Percentiles rank a stretch among this genome's conserved stretches.
Evolutionary conservation across 2,113 vertebrate genomes (phyloP).

Genomic region (Pipa parva): DNA sequence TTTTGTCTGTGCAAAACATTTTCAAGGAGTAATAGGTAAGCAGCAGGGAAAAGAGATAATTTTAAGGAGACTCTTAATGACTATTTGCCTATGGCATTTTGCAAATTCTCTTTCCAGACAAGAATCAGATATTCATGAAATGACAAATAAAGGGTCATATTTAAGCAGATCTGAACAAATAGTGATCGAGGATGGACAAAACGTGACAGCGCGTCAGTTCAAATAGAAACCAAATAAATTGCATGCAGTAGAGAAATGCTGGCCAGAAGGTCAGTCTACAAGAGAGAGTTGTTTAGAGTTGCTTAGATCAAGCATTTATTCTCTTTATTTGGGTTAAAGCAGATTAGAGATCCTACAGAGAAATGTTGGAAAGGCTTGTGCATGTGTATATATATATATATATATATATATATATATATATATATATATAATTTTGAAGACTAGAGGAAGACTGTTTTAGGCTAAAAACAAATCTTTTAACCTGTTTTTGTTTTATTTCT

Average conservation of each 20-base stretch:
- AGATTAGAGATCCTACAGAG: too few relatives aligned
- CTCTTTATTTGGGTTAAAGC: too few relatives aligned
- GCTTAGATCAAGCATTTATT: too few relatives aligned
- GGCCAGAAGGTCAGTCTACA: constrained; percentile 24
- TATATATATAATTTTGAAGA: too few relatives aligned
- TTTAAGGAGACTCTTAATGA: background rate
- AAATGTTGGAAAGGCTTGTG: too few relatives aligned
- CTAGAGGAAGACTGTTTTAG: too few relatives aligned
- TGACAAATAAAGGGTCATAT: constrained; percentile 40
- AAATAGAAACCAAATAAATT: constrained; percentile 39
- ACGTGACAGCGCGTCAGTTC: constrained; percentile 38
- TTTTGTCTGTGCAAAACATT: constrained; percentile 33
- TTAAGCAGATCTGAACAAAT: constrained; percentile 36
- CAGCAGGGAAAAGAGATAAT: constrained; percentile 6
- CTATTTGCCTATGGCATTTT: constrained; percentile 25
- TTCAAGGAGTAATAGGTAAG: constrained; percentile 26
- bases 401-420: too few relatives aligned
- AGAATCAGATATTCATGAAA: constrained; percentile 33
- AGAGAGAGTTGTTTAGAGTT: constrained; percentile 5
- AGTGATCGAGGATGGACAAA: constrained; percentile 40
- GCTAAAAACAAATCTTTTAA: background rate
- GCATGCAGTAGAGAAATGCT: background rate
- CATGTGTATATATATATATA: too few relatives aligned
- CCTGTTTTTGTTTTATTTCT: background rate
- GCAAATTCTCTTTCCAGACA: constrained; percentile 21